Percentiles rank a stretch among this genome's conserved stretches.
Evolutionary conservation across 2,797 vertebrate species (phyloP).

Genomic region (Peromyscus melanophrys): DNA sequence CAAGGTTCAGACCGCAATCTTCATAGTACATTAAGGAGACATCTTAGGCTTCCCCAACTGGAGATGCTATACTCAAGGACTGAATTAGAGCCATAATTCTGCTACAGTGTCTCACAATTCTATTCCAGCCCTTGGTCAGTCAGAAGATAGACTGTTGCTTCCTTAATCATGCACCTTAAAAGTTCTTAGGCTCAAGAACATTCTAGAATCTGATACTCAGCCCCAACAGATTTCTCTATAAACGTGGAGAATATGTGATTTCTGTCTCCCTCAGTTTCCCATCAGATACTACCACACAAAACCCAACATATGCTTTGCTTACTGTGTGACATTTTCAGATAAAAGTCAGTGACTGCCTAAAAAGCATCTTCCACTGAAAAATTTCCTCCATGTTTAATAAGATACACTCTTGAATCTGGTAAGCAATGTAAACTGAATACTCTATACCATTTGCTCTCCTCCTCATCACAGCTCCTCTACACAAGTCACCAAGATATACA

Average conservation of each 20-base stretch:
- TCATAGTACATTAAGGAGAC: neutral
- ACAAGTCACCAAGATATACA: neutral
- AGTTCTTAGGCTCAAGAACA: neutral
- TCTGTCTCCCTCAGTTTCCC: neutral
- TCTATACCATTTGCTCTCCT: neutral
- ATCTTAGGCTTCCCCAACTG: neutral
- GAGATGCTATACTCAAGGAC: conserved; percentile 7
- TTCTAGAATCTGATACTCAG: conserved; percentile 14
- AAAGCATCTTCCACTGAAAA: conserved; percentile 9
- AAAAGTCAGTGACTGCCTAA: neutral
- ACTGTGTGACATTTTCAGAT: neutral
- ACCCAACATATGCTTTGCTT: neutral
- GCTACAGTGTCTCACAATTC: neutral
- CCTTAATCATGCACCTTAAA: neutral
- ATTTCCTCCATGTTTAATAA: neutral
- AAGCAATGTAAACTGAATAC: neutral
- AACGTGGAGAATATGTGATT: neutral
- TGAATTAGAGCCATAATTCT: neutral
- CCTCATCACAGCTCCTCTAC: too few species aligned
- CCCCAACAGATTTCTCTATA: neutral
- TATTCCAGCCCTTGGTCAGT: neutral
- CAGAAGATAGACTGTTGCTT: neutral
- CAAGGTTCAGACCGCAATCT: neutral
- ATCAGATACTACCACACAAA: neutral
- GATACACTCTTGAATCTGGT: neutral